Evolutionary conservation across 2,797 vertebrate species (phyloP).

Genomic region (Mustela erminea): DNA sequence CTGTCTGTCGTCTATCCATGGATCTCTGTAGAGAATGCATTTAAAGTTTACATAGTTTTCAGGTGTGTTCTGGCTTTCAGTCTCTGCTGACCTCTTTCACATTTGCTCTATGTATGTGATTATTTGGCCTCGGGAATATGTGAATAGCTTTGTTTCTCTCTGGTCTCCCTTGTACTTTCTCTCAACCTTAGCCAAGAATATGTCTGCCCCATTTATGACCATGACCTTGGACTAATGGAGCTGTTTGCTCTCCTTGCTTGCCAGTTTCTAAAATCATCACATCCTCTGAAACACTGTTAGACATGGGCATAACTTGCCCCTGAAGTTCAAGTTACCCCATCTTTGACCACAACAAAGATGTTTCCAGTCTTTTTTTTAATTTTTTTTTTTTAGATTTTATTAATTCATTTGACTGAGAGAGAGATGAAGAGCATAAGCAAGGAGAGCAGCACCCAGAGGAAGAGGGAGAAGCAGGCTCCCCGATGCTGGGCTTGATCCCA

Average conservation of each 20-base stretch:
- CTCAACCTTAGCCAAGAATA: neutral
- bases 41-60: neutral
- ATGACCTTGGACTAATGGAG: neutral
- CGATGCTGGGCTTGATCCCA: neutral
- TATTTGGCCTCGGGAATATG: neutral
- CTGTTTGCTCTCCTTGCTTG: neutral
- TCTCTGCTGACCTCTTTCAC: neutral
- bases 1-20: neutral
- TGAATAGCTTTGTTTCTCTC: neutral
- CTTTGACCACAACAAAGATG: neutral
- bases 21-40: neutral
- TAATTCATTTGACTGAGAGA: neutral
- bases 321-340: neutral
- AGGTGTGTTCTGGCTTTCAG: neutral
- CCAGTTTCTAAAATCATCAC: neutral
- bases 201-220: neutral
- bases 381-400: neutral
- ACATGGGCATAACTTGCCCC: neutral
- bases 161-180: neutral
- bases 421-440: neutral
- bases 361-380: neutral
- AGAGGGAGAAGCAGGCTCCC: neutral
- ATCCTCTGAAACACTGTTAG: neutral
- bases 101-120: neutral
- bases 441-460: neutral